Conservation (phyloP, 1,140 invertebrate species). For the Bombyx mandarina region DNA sequence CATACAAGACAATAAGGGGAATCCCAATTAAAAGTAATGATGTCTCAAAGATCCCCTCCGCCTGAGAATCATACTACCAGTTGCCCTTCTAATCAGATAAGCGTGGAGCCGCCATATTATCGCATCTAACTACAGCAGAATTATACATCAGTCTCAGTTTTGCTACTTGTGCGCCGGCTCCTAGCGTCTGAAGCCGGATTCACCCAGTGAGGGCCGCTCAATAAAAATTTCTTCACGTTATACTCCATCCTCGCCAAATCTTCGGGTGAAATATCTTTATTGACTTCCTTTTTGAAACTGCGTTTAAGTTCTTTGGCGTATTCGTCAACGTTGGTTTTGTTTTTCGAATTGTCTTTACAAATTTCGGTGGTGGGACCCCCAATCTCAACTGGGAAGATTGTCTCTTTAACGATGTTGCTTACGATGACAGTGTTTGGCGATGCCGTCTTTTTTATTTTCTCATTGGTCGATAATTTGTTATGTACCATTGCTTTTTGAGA, state of each 20-base stretch:
- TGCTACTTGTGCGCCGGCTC: constrained; percentile 65
- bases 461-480: constrained; percentile 27
- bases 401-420: constrained; percentile 51
- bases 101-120: too few species aligned
- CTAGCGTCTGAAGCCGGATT: constrained; percentile 38
- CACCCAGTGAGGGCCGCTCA: constrained; percentile 74
- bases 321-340: constrained; percentile 15
- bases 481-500: constrained; percentile 41
- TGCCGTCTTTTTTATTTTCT: constrained; percentile 24
- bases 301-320: constrained; percentile 42
- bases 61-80: too few species aligned
- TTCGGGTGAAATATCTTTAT: constrained; percentile 53
- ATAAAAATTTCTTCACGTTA: constrained; percentile 74
- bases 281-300: constrained; percentile 32
- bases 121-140: constrained; percentile 30
- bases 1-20: constrained; percentile 31
- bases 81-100: too few species aligned
- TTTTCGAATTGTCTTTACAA: constrained; percentile 28
- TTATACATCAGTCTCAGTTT: constrained; percentile 72
- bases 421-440: constrained; percentile 17
- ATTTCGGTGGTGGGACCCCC: constrained; percentile 47
- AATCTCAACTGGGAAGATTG: constrained; percentile 55
- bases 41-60: too few species aligned
- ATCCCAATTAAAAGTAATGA: constrained; percentile 1
- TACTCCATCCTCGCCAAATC: constrained; percentile 75